These are phyloP conservation scores for Cotesia congregata DNA, from an alignment of 2,888 invertebrate genomes.

Conservation along the genomic window DNA sequence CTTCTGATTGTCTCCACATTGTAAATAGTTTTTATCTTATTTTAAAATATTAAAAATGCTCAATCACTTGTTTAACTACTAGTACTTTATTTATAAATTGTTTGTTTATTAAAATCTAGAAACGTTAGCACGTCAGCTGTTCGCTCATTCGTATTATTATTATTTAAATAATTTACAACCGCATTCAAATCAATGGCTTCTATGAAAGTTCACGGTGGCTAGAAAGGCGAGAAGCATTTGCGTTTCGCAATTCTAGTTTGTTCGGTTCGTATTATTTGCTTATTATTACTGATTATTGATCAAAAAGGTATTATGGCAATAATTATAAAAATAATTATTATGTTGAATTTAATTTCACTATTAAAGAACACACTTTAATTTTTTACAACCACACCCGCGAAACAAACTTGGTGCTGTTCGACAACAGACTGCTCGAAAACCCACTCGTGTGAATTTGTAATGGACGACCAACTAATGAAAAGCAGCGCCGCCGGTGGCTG, in stretches of 20 bases:
- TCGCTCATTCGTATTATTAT: not conserved
- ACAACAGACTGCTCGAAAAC: constrained; percentile 4
- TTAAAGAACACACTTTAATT: not conserved
- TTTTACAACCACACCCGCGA: not conserved
- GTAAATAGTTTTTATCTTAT: constrained; percentile 31
- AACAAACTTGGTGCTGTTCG: constrained; percentile 8
- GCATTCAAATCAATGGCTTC: not conserved
- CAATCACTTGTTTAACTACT: not conserved
- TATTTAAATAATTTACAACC: not conserved
- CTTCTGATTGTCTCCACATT: constrained; percentile 50
- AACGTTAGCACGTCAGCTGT: not conserved
- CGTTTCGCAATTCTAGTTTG: constrained; percentile 8
- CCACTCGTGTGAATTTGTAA: not conserved
- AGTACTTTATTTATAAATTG: not conserved
- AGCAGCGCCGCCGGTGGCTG: not conserved
- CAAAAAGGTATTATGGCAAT: too few species aligned
- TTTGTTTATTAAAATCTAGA: not conserved
- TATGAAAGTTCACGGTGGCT: not conserved
- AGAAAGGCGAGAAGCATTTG: not conserved
- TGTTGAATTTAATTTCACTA: not conserved
- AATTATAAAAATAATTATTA: too few species aligned
- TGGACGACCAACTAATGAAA: not conserved
- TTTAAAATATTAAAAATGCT: not conserved
- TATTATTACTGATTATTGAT: not conserved
- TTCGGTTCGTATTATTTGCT: not conserved